Evolutionary conservation across 2,113 vertebrate genomes (phyloP).

Genomic region (Anser brachyrhynchus): DNA sequence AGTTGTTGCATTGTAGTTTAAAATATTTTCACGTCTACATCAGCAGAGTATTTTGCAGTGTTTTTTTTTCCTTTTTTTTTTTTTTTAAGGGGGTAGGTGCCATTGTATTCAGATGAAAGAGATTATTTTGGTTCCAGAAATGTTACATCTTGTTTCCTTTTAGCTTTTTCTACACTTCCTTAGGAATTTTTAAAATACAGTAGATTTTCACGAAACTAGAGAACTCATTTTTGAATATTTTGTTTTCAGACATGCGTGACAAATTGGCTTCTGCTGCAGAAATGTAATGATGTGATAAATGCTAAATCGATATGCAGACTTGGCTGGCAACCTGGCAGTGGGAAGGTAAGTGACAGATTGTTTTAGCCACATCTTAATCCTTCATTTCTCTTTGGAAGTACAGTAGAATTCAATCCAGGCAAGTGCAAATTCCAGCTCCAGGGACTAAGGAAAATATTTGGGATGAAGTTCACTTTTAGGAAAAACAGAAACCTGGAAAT

Average conservation of each 20-base stretch:
- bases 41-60: neutral
- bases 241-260: slow-evolving; percentile 80
- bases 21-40: neutral
- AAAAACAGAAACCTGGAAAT: neutral
- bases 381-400: neutral
- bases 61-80: neutral
- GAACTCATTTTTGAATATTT: neutral
- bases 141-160: neutral
- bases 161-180: neutral
- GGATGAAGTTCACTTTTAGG: neutral
- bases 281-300: slow-evolving; percentile 88
- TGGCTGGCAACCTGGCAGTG: slow-evolving; percentile 86
- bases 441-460: neutral
- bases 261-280: slow-evolving; percentile 88
- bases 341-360: slow-evolving; percentile 78
- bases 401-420: neutral
- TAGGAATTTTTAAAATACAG: neutral
- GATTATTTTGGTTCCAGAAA: neutral
- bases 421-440: neutral
- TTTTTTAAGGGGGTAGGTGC: neutral
- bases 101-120: neutral
- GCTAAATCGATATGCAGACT: slow-evolving; percentile 93
- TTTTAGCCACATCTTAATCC: neutral
- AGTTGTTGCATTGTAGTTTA: neutral
- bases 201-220: slow-evolving; percentile 17